Conservation (phyloP, 1,140 invertebrate genomes). For the Aphaenogaster floridana region DNA sequence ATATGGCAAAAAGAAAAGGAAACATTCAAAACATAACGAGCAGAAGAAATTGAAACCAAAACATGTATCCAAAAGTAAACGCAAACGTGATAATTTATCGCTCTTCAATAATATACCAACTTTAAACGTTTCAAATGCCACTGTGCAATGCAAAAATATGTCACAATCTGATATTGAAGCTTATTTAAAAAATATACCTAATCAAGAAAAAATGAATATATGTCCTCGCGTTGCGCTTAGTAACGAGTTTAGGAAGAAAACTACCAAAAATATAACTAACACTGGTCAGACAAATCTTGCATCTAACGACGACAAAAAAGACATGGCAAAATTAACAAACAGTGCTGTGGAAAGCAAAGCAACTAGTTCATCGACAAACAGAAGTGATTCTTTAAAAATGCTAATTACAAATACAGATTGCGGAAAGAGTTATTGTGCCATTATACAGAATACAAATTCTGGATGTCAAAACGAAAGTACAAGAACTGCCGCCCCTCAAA, state of each 20-base stretch:
- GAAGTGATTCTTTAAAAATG: neutral
- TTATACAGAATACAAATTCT: constrained; percentile 27
- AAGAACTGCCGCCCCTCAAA: constrained; percentile 5
- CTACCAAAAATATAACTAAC: constrained; percentile 42
- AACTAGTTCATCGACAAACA: neutral
- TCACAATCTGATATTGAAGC: constrained; percentile 76
- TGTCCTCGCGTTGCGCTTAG: constrained; percentile 42
- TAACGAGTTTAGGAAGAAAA: constrained; percentile 59
- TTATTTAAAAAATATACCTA: neutral
- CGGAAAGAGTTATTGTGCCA: neutral
- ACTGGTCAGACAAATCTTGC: constrained; percentile 11
- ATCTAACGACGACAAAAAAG: neutral
- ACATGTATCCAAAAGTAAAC: constrained; percentile 72
- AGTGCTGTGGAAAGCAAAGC: neutral
- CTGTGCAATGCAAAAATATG: constrained; percentile 81
- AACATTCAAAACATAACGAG: constrained; percentile 70
- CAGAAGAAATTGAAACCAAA: constrained; percentile 74
- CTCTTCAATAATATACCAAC: constrained; percentile 72
- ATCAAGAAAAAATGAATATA: constrained; percentile 40
- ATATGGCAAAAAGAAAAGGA: constrained; percentile 76
- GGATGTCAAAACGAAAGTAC: constrained; percentile 25
- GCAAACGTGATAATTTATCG: constrained; percentile 68
- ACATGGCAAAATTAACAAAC: constrained; percentile 11
- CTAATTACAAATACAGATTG: neutral
- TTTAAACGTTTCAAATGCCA: constrained; percentile 81